These are phyloP conservation scores for Hapalemur alaotrensis DNA, from an alignment of 2,797 vertebrate species.

Conservation along the genomic window DNA sequence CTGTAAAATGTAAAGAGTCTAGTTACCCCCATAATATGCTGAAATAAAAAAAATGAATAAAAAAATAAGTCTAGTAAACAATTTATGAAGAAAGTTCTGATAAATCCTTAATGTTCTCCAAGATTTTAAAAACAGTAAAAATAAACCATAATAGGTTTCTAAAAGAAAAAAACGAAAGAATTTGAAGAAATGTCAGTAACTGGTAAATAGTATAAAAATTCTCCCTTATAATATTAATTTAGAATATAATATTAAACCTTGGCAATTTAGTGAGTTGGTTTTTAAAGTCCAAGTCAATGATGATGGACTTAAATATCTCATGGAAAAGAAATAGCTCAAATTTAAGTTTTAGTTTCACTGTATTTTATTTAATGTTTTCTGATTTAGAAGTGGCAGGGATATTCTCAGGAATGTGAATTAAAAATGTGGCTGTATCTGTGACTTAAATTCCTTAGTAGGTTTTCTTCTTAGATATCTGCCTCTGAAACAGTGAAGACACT, in stretches of 20 bases:
- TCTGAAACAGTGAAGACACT: slow-evolving; percentile 33
- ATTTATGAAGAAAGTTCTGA: slow-evolving; percentile 14
- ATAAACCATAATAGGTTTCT: background rate
- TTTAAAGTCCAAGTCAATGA: slow-evolving; percentile 2
- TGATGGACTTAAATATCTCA: background rate
- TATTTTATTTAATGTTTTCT: slow-evolving; percentile 43
- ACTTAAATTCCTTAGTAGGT: background rate
- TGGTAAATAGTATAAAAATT: background rate
- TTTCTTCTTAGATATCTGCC: background rate
- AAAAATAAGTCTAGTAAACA: background rate
- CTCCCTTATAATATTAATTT: background rate
- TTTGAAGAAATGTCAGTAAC: background rate
- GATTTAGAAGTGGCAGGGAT: background rate
- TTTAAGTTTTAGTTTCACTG: background rate
- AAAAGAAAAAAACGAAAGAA: background rate
- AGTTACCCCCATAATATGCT: background rate
- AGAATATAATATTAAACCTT: background rate
- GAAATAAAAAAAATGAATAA: too few relatives aligned
- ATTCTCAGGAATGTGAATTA: slow-evolving; percentile 18
- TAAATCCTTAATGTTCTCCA: background rate
- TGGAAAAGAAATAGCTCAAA: background rate
- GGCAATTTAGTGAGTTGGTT: slow-evolving; percentile 21
- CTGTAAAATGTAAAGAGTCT: slow-evolving; percentile 1
- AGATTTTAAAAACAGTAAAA: background rate
- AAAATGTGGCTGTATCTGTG: slow-evolving; percentile 6